These are phyloP conservation scores for Calidris pygmaea DNA, from an alignment of 2,113 vertebrate genomes.

Conservation along the genomic window DNA sequence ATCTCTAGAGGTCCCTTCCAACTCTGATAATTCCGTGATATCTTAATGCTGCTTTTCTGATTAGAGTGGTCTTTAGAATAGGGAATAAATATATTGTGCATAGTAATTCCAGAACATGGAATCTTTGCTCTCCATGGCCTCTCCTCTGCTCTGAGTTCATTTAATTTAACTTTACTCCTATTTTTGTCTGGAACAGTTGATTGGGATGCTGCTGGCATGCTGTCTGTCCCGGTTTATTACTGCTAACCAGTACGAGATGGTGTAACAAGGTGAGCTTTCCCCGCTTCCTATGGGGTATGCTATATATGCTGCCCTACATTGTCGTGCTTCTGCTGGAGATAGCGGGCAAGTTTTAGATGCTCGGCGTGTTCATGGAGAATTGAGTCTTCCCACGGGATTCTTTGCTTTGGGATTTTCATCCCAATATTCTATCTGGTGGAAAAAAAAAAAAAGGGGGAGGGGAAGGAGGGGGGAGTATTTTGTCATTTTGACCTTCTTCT, in stretches of 20 bases:
- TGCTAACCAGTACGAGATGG: conserved; percentile 99
- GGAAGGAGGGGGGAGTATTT: not conserved
- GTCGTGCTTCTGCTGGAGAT: not conserved
- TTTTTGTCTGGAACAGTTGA: conserved; percentile 80
- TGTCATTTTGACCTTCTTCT: not conserved
- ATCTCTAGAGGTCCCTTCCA: too few relatives aligned
- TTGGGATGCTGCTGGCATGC: conserved; percentile 97
- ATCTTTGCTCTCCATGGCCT: not conserved
- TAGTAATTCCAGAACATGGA: not conserved
- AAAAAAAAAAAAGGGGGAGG: rapidly evolving
- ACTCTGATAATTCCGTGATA: too few relatives aligned
- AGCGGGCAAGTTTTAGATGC: not conserved
- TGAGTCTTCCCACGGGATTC: not conserved
- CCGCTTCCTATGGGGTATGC: rapidly evolving
- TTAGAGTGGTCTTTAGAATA: not conserved
- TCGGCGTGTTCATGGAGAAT: not conserved
- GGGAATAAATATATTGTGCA: not conserved
- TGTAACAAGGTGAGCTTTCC: conserved; percentile 87
- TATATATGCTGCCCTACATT: not conserved
- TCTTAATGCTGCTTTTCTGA: not conserved
- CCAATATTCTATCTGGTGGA: not conserved
- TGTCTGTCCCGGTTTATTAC: conserved; percentile 99
- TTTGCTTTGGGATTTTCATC: not conserved
- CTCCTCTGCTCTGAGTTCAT: not conserved
- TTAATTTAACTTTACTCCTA: not conserved